Conservation (phyloP, 2,888 invertebrate genomes). For the Lissonota sp. region DNA sequence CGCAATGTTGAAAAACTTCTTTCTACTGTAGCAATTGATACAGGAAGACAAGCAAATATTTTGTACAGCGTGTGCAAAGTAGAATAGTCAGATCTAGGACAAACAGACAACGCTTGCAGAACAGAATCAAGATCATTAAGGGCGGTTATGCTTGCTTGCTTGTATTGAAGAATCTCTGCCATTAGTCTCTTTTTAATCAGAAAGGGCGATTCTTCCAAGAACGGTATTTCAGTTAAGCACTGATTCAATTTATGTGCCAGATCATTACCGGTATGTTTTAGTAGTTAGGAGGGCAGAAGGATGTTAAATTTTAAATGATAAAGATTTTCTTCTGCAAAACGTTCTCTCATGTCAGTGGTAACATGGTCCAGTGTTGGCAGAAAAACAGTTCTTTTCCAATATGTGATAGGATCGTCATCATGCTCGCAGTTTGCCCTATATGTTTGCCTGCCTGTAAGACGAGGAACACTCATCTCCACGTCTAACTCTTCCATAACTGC, state of each 20-base stretch:
- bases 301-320: slow-evolving; percentile 6
- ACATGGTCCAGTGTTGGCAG: slow-evolving; percentile 3
- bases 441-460: too few species aligned
- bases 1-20: slow-evolving; percentile 65
- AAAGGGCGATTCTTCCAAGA: neutral
- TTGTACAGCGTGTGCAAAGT: slow-evolving; percentile 17
- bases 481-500: too few species aligned
- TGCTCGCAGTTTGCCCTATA: too few species aligned
- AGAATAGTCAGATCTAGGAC: slow-evolving; percentile 23
- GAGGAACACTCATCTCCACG: too few species aligned
- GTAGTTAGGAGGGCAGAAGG: slow-evolving; percentile 1
- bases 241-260: slow-evolving; percentile 5
- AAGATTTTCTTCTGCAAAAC: slow-evolving; percentile 16
- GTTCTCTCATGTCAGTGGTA: slow-evolving; percentile 6
- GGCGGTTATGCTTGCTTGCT: slow-evolving; percentile 2
- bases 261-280: slow-evolving; percentile 3
- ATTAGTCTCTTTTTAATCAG: neutral
- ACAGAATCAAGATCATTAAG: neutral
- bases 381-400: slow-evolving; percentile 21
- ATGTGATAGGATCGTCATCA: neutral
- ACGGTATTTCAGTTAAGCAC: neutral
- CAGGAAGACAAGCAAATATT: slow-evolving; percentile 44
- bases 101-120: slow-evolving; percentile 3
- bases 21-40: slow-evolving; percentile 62
- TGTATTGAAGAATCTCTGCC: slow-evolving; percentile 10